These are phyloP conservation scores for Coturnix japonica DNA, from an alignment of 2,113 vertebrate genomes.

Conservation along the genomic window DNA sequence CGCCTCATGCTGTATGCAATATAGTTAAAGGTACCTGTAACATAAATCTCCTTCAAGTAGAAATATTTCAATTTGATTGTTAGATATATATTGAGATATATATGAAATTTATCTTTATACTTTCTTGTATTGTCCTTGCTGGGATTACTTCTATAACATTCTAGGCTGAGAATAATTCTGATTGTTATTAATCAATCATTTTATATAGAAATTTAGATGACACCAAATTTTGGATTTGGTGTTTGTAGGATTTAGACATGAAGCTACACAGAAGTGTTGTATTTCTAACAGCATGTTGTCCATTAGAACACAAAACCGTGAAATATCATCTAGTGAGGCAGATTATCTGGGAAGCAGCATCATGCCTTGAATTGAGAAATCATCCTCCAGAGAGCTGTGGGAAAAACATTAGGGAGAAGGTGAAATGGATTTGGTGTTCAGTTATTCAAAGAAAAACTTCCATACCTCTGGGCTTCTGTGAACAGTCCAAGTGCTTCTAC, in stretches of 20 bases:
- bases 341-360: background rate
- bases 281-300: background rate
- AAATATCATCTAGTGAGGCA: background rate
- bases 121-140: background rate
- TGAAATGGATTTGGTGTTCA: background rate
- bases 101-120: background rate
- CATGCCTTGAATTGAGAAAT: background rate
- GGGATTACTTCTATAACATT: background rate
- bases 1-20: background rate
- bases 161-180: background rate
- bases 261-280: background rate
- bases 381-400: background rate
- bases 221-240: background rate
- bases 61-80: background rate
- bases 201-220: background rate
- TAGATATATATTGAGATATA: background rate
- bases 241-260: background rate
- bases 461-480: background rate
- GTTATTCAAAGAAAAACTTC: background rate
- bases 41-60: background rate
- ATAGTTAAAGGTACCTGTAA: constrained; percentile 16
- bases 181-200: background rate
- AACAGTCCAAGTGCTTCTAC: background rate
- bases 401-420: background rate
- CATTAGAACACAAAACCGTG: background rate